Evolutionary conservation across 2,888 invertebrate species (phyloP), one percentile per base, ranked within the genome.

Genomic region (Stegana nigrithorax): DNA sequence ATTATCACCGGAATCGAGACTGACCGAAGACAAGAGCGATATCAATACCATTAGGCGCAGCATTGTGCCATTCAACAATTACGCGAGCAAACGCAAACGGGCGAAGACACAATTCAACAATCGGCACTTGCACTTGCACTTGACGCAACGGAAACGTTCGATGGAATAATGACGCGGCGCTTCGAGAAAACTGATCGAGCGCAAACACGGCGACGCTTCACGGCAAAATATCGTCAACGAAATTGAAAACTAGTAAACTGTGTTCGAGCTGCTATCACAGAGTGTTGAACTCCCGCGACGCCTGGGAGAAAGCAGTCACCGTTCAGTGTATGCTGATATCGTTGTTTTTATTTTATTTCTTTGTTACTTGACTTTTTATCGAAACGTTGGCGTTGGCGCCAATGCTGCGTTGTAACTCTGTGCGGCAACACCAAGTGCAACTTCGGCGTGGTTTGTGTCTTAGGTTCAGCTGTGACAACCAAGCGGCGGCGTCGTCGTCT

Each of bases 1-100:
- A 47, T 63, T 66, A 14, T 74, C 67, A 59, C 78, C 79, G 60
- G 80, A 77, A 62, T 76, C 77, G 67, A 78, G 78, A 67, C 71
- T 78, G 65, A 64, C 70, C 75, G 80, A 55, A 58, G 70, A 67
- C 45, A 77, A 23, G 58, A 78, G 68, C 63, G 75, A 64, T 32
- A 71, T 53, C 39, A 75, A 51, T 14, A 75, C 62, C 59, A 75
- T 69, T 47, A 67, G 26, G 29, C 71, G 79, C 63, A 70, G 60
- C 80, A 80, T 77, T 64, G 55, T 80, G 10, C 19, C n/a, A 26
- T 32, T 14, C 29, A n/a, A n/a, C n/a, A n/a, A n/a, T n/a, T 14
- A 27, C n/a, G n/a, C 29, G 27, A 14, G 27, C 6, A 10, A 53
- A n/a, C 12, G 1, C 29, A 2, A 39, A 39, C 39, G 39, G 39